Percentiles rank a stretch among this genome's conserved stretches.
Evolutionary conservation across 2,113 vertebrate genomes (phyloP).

Genomic region (Oriolus oriolus): DNA sequence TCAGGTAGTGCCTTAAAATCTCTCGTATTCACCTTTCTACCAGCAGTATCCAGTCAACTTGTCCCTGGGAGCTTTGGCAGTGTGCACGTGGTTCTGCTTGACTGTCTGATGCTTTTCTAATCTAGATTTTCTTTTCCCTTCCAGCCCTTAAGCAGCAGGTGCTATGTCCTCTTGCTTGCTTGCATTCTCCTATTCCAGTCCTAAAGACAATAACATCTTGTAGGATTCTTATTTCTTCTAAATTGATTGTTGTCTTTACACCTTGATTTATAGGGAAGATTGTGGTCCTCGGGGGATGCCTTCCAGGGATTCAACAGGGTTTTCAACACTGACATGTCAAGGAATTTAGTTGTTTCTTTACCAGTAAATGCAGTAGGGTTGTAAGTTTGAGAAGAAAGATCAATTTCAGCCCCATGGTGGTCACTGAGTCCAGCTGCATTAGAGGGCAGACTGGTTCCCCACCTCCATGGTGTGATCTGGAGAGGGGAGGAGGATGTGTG

Average conservation of each 20-base stretch:
- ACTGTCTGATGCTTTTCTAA: not conserved
- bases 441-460: not conserved
- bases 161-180: not conserved
- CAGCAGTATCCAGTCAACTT: not conserved
- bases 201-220: not conserved
- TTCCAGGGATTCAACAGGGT: not conserved
- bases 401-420: accelerated
- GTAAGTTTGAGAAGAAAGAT: not conserved
- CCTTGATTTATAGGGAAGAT: not conserved
- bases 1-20: not conserved
- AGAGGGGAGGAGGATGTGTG: not conserved
- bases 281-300: not conserved
- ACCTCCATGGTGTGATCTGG: accelerated
- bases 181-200: not conserved
- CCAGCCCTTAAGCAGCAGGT: not conserved
- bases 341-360: not conserved
- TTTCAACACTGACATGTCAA: not conserved
- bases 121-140: not conserved
- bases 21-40: not conserved
- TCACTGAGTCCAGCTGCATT: not conserved
- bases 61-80: not conserved
- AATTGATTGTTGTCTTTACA: not conserved
- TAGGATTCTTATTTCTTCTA: not conserved
- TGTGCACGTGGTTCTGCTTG: not conserved
- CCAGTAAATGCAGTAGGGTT: not conserved